Evolutionary conservation across 2,888 invertebrate genomes (phyloP).

Genomic region (Stegana nigrithorax): DNA sequence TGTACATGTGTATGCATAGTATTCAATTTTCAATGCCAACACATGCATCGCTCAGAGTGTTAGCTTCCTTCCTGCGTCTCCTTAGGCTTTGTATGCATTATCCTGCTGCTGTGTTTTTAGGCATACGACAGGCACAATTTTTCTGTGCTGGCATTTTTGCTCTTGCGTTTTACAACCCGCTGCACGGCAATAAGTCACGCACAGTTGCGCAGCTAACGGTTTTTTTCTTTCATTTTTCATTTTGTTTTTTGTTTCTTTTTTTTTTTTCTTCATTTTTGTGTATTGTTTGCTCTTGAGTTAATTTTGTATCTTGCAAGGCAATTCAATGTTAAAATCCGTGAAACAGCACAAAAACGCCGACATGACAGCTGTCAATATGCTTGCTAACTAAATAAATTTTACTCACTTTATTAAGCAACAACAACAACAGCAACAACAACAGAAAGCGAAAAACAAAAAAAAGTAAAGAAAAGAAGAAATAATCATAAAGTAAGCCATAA

Average conservation of each 20-base stretch:
- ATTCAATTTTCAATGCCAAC: no score
- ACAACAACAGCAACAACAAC: not conserved
- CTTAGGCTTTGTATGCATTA: not conserved
- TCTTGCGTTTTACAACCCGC: not conserved
- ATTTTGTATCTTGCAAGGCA: not conserved
- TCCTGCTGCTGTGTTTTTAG: no score
- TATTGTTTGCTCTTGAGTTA: not conserved
- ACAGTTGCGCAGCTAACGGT: conserved; percentile 15
- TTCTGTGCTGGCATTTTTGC: conserved; percentile 1
- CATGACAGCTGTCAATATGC: conserved; percentile 10
- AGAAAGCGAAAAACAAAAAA: no score
- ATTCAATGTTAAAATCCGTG: not conserved
- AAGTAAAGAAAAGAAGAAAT: no score
- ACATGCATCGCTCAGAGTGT: no score
- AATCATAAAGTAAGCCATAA: no score
- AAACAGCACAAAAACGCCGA: not conserved
- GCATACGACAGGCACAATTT: no score
- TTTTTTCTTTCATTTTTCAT: not conserved
- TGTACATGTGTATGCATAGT: no score
- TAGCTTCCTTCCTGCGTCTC: not conserved
- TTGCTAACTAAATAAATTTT: not conserved
- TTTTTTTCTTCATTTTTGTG: not conserved
- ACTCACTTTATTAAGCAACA: no score
- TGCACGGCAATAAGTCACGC: conserved; percentile 14
- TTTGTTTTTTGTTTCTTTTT: not conserved